Evolutionary conservation across 2,888 invertebrate genomes (phyloP).

Genomic region (Apamea sordens): DNA sequence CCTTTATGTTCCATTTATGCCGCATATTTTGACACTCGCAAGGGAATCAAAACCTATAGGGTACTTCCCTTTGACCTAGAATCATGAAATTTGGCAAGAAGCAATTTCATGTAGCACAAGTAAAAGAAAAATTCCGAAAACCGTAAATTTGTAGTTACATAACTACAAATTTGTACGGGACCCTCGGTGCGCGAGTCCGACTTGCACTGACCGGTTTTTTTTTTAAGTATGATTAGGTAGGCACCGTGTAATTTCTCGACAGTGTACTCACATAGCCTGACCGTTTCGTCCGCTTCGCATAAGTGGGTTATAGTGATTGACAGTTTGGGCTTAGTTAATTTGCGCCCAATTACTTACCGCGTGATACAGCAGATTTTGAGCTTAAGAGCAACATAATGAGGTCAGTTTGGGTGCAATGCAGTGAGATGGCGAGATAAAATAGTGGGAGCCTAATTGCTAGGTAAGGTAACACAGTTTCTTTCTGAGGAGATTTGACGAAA

Average conservation of each 20-base stretch:
- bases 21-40: too few relatives aligned
- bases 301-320: constrained; percentile 75
- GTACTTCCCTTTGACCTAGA: too few relatives aligned
- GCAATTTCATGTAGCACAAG: too few relatives aligned
- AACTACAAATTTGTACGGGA: too few relatives aligned
- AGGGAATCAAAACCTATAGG: too few relatives aligned
- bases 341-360: constrained; percentile 82
- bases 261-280: constrained; percentile 11
- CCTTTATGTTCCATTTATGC: too few relatives aligned
- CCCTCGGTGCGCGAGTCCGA: too few relatives aligned
- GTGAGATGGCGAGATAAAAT: constrained; percentile 62
- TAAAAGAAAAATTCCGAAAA: too few relatives aligned
- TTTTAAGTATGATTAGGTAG: neutral
- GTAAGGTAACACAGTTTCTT: constrained; percentile 20
- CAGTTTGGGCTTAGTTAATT: constrained; percentile 79
- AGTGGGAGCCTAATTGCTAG: constrained; percentile 43
- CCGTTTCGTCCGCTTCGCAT: constrained; percentile 36
- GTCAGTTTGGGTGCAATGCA: constrained; percentile 69
- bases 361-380: constrained; percentile 76
- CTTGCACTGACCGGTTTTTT: neutral
- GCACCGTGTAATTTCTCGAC: neutral
- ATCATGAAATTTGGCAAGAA: too few relatives aligned
- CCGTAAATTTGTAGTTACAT: too few relatives aligned
- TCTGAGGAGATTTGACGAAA: neutral
- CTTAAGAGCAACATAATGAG: constrained; percentile 69